Percentiles rank a stretch among this genome's conserved stretches.
These are phyloP conservation scores for Toxotes jaculatrix DNA, from an alignment of 2,113 vertebrate genomes.

Conservation along the genomic window DNA sequence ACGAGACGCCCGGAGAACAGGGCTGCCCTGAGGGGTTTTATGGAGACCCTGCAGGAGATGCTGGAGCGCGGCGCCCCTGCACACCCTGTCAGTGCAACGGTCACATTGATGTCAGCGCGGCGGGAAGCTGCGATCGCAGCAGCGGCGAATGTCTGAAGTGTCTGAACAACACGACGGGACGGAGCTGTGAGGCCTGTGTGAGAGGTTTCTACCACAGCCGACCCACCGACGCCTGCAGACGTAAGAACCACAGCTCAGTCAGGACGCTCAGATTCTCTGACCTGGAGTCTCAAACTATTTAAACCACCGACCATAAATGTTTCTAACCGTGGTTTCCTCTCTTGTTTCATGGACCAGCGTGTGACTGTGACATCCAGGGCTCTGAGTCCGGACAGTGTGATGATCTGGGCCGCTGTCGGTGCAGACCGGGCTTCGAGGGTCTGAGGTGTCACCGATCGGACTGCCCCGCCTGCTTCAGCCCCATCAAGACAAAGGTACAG, in stretches of 20 bases:
- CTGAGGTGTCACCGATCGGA: conserved; percentile 82
- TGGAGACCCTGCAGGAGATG: conserved; percentile 84
- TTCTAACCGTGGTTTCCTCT: not conserved
- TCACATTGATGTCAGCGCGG: conserved; percentile 81
- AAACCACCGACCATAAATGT: not conserved
- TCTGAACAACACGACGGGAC: conserved; percentile 86
- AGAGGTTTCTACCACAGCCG: conserved; percentile 86
- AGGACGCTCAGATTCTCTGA: too few relatives aligned
- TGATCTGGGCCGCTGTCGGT: conserved; percentile 87
- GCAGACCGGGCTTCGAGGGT: conserved; percentile 88
- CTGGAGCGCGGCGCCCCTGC: conserved; percentile 81
- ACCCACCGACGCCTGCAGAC: conserved; percentile 82
- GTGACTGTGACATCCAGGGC: conserved; percentile 83
- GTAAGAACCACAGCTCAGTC: conserved; percentile 39
- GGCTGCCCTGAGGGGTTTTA: conserved; percentile 81
- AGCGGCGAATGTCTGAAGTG: conserved; percentile 91
- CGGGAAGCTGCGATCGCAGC: conserved; percentile 86
- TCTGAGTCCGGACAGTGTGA: conserved; percentile 84
- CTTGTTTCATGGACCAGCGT: conserved; percentile 81
- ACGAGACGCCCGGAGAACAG: conserved; percentile 39
- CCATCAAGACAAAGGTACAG: conserved; percentile 87
- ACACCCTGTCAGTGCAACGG: conserved; percentile 86
- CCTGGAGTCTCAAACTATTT: too few relatives aligned
- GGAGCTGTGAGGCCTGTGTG: conserved; percentile 86
- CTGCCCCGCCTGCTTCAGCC: conserved; percentile 91